Evolutionary conservation across 2,888 invertebrate species (phyloP), one percentile per base, ranked within the genome.

Genomic region (Lycophotia porphyrea): DNA sequence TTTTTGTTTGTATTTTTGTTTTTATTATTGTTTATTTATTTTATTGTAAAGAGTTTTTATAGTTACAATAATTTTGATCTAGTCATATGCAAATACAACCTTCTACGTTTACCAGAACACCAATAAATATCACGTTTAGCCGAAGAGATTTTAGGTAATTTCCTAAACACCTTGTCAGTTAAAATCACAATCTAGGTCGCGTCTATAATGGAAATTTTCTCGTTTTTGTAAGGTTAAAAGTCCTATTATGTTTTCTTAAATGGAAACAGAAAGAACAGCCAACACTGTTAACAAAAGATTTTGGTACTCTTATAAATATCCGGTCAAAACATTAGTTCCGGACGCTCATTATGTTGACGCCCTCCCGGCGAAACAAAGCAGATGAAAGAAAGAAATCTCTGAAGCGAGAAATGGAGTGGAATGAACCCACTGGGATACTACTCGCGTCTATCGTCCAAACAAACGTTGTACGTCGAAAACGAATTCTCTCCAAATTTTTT

Each of bases 321-420:
- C 93, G 92, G 91, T 92, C 91, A 89, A 92, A 92, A 92, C 91
- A 92, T 92, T 91, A 89, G 89, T 90, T 85, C 86, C 88, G 89
- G 91, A 84, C 90, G 89, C 90, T 94, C 92, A 93, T 94, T 93
- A 94, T 91, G 90, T 92, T 91, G 91, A 92, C 91, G 89, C 89
- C 87, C 90, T 91, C 87, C 88, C 89, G 87, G 90, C 89, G 92
- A 92, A 94, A 93, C 90, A 92, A 93, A 93, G 92, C 78, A 92
- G 91, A 92, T 93, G 90, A 90, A 93, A 90, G 92, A 91, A 92
- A 92, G 92, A 94, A 93, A 90, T 90, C 91, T 92, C 84, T 89
- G 90, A 89, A 92, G 92, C 93, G 92, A 86, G 88, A 94, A 94
- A 94, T 89, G 91, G 91, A 91, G 91, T 91, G 90, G 89, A 90